Evolutionary conservation across 2,888 invertebrate species (phyloP).

Genomic region (Pterostichus niger): DNA sequence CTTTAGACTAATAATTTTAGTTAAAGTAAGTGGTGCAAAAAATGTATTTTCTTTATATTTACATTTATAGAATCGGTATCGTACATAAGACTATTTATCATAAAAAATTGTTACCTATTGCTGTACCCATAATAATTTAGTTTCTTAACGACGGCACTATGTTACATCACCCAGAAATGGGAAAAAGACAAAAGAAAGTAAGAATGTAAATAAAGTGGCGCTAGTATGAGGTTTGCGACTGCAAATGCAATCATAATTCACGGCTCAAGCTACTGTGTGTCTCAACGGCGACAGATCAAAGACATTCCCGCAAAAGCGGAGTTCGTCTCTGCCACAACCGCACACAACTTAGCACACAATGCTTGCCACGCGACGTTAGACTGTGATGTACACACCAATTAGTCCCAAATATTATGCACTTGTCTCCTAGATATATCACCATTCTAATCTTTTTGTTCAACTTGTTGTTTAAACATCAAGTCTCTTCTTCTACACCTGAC

Average conservation of each 20-base stretch:
- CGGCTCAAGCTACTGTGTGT: conserved; percentile 27
- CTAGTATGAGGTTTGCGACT: conserved; percentile 41
- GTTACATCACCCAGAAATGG: conserved; percentile 27
- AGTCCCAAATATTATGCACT: conserved; percentile 53
- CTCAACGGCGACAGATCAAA: conserved; percentile 59
- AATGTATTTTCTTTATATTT: too few species aligned
- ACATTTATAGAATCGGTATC: too few species aligned
- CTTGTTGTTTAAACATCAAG: neutral
- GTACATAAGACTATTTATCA: too few species aligned
- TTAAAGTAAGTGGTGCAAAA: too few species aligned
- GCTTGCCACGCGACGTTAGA: conserved; percentile 31
- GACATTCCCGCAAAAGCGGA: conserved; percentile 55
- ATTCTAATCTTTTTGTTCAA: conserved; percentile 8
- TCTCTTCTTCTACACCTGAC: neutral
- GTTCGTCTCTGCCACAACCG: conserved; percentile 52
- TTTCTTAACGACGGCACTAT: neutral
- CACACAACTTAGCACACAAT: conserved; percentile 62
- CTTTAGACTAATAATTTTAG: too few species aligned
- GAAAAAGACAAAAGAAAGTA: conserved; percentile 17
- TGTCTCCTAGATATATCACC: conserved; percentile 6
- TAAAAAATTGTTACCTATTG: too few species aligned
- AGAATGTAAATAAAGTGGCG: too few species aligned
- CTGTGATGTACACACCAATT: conserved; percentile 52
- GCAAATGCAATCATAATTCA: conserved; percentile 63
- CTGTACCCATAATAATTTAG: too few species aligned